Base-by-base conservation (phyloP, 2,113 vertebrate species). In the Todiramphus chloris region DNA sequence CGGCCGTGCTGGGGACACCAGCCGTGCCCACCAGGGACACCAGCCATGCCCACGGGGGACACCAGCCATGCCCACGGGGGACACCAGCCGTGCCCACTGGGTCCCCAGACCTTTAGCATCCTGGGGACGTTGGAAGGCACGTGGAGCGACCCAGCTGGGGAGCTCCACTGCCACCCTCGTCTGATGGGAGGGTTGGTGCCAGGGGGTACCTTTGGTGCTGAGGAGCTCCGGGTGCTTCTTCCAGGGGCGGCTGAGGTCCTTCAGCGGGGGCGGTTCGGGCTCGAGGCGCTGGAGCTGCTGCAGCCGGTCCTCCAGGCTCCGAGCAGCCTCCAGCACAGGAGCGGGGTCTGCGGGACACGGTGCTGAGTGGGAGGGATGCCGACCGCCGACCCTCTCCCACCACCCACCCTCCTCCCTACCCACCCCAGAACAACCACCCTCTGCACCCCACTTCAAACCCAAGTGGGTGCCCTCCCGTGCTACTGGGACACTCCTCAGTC, bases 311-410 rank as follows among this genome's bases (percentile, higher is more conserved):
- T 99, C 99, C 96, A 99, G 97, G 86, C 98, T 98, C 85, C 98
- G 98, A 2, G 98, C 98, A 64, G 98, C 99, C 96, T 99, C 99
- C 96, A 99, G 98, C 92, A 99, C 96, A 53, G 99, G 99, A 70
- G 98, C 98, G 0, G 99, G 98, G 93, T 99, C 99, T 99, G 96
- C 3, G 20, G 74, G 90, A 44, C 8, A 59, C 0, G 41, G 20
- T 0, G 27, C 27, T 76, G 78, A 92, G 59, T 3, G 2, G 73
- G 16, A 5, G 51, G 9, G 46, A 43, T 4, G 24, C 50, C n/a
- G 21, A 4, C 0, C 41, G 12, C 13, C 6, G 2, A 4, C 83
- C 93, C 87, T 24, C 30, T 35, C 6, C 76, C 72, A 41, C 64
- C 14, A 33, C 33, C 58, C 80, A 66, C 44, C 23, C 16, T 37